Evolutionary conservation across 2,113 vertebrate species (phyloP).

Genomic region (Corythornis vintsioides): DNA sequence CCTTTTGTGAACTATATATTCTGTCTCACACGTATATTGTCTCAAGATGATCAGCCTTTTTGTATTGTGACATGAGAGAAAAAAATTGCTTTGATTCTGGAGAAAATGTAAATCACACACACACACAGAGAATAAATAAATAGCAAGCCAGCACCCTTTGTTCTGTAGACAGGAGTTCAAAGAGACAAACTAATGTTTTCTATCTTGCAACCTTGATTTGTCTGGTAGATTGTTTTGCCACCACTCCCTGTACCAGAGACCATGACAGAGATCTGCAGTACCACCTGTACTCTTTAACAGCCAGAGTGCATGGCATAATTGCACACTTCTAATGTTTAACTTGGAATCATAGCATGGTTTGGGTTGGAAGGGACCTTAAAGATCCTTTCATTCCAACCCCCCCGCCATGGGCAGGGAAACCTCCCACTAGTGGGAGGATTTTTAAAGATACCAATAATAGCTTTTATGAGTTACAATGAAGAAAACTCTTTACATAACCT

Average conservation of each 20-base stretch:
- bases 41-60: slow-evolving; percentile 7
- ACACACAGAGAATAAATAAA: too few relatives aligned
- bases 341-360: too few relatives aligned
- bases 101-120: background rate
- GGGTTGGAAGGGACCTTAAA: too few relatives aligned
- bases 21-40: background rate
- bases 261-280: background rate
- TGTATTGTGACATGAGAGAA: slow-evolving; percentile 14
- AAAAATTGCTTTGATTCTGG: slow-evolving; percentile 21
- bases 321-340: background rate
- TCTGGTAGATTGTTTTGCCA: background rate
- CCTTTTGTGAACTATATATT: background rate
- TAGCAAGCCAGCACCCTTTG: background rate
- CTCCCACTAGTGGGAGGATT: too few relatives aligned
- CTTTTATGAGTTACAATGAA: background rate
- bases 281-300: background rate
- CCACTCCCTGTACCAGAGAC: background rate
- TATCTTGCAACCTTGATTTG: background rate
- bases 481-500: background rate
- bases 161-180: background rate
- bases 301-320: background rate
- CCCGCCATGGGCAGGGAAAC: too few relatives aligned
- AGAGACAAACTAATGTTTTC: slow-evolving; percentile 6
- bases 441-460: background rate
- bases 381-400: too few relatives aligned